These are phyloP conservation scores for Linurgus olivaceus DNA, from an alignment of 2,797 vertebrate genomes.

Conservation along the genomic window DNA sequence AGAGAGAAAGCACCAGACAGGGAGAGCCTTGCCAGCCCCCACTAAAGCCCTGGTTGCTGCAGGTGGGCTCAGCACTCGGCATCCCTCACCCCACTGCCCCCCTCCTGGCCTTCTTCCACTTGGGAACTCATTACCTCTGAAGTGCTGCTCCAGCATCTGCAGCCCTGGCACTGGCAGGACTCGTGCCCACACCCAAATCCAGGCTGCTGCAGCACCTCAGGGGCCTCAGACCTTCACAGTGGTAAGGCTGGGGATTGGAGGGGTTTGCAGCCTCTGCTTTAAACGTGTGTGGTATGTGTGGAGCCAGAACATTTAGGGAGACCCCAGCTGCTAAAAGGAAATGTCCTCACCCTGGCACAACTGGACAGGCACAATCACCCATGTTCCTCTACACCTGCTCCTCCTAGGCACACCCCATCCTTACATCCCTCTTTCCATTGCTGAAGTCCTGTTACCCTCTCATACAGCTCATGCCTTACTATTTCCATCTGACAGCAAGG, in stretches of 20 bases:
- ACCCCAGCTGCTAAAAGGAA: background rate
- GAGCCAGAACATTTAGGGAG: background rate
- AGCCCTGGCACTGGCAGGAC: rapidly evolving
- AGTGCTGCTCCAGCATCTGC: background rate
- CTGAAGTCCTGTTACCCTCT: background rate
- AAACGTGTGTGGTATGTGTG: background rate
- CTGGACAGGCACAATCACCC: background rate
- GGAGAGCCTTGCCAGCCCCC: background rate
- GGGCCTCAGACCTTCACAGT: rapidly evolving
- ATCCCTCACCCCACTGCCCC: rapidly evolving
- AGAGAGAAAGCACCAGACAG: rapidly evolving
- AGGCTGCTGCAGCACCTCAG: background rate
- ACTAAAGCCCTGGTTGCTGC: background rate
- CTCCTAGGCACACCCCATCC: background rate
- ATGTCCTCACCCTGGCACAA: background rate
- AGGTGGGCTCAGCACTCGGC: background rate
- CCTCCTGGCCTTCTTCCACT: background rate
- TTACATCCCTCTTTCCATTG: rapidly evolving
- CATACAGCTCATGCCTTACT: background rate
- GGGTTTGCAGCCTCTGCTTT: background rate
- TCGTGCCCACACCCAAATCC: rapidly evolving
- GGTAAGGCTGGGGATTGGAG: background rate
- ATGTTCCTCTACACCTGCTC: background rate
- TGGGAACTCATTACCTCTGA: background rate
- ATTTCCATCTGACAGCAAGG: background rate